Evolutionary conservation across 1,140 invertebrate species (phyloP).

Genomic region (Bacillus rossius): DNA sequence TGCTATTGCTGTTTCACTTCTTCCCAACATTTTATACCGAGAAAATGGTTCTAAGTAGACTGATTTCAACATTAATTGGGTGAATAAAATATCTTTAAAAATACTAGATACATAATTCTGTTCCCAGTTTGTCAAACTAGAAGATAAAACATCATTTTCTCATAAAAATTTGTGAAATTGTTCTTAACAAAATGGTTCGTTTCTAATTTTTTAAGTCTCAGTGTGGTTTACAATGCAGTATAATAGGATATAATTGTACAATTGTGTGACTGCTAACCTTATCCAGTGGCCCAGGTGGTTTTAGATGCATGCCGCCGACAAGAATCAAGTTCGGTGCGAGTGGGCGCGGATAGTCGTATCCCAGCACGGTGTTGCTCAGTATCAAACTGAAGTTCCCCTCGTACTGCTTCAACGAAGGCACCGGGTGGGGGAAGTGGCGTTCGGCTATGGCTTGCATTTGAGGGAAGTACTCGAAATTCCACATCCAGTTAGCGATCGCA

Average conservation of each 20-base stretch:
- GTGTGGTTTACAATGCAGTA: too few relatives aligned
- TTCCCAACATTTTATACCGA: background rate
- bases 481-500: background rate
- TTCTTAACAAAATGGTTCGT: too few relatives aligned
- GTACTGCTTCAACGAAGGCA: constrained; percentile 20
- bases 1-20: background rate
- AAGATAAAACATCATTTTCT: too few relatives aligned
- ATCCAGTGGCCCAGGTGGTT: constrained; percentile 14
- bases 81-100: background rate
- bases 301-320: constrained; percentile 29
- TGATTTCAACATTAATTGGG: background rate
- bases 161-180: too few relatives aligned
- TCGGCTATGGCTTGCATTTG: background rate
- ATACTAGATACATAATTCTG: background rate
- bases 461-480: background rate
- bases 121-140: too few relatives aligned
- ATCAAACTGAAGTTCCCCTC: constrained; percentile 26
- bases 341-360: constrained; percentile 21
- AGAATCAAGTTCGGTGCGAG: constrained; percentile 1
- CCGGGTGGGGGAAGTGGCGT: background rate
- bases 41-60: background rate
- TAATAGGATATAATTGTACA: too few relatives aligned
- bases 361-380: constrained; percentile 25
- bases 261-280: background rate
- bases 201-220: too few relatives aligned